Conservation (phyloP, 2,797 vertebrate species). For the Micrastur ruficollis region DNA sequence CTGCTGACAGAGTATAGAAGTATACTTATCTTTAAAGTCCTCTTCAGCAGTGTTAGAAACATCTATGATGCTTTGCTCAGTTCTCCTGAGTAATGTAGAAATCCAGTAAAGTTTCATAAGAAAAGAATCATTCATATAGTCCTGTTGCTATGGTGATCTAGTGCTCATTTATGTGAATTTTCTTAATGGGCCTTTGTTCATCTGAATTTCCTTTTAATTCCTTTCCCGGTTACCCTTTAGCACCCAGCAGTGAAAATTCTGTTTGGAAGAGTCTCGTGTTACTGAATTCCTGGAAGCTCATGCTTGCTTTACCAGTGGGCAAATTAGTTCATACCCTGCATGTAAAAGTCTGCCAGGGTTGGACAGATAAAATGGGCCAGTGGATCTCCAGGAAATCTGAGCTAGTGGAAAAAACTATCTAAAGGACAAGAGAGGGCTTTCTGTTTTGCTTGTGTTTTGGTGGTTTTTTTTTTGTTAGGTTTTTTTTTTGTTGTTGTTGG, state of each 20-base stretch:
- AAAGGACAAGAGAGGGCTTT: background rate
- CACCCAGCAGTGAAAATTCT: constrained; percentile 12
- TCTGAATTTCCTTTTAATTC: constrained; percentile 37
- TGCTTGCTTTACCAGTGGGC: background rate
- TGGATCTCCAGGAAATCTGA: constrained; percentile 10
- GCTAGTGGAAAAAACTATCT: background rate
- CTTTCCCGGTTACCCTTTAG: constrained; percentile 4
- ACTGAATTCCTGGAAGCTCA: constrained; percentile 40
- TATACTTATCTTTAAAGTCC: background rate
- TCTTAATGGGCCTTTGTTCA: constrained; percentile 57
- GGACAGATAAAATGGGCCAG: background rate
- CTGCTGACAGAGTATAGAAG: background rate
- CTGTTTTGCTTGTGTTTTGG: background rate
- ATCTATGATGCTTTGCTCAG: background rate
- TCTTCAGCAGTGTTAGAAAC: background rate
- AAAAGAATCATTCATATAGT: constrained; percentile 25
- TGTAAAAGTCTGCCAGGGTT: background rate
- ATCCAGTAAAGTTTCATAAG: constrained; percentile 24
- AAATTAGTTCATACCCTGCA: background rate
- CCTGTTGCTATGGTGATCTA: constrained; percentile 39
- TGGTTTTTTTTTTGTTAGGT: too few species aligned
- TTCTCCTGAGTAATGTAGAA: background rate
- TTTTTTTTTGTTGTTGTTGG: background rate
- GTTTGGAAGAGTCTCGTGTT: background rate
- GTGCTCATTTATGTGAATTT: constrained; percentile 37